A percentile compares a stretch with the other conserved stretches of the same genome.
These are phyloP conservation scores for Holothuria scabra DNA, from an alignment of 53 echinoderm and acorn worm species.

Conservation along the genomic window DNA sequence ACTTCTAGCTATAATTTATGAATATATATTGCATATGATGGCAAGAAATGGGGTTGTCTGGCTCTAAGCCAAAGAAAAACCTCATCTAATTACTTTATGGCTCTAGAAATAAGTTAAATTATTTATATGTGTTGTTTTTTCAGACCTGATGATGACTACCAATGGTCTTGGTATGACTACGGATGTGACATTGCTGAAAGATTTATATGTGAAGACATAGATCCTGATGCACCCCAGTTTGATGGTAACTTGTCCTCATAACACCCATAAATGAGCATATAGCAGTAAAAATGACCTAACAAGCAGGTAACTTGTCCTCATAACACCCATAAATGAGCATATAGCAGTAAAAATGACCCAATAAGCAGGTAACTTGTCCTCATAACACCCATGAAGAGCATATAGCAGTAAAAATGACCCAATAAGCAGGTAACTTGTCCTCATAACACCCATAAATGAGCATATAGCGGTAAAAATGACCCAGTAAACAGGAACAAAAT, in stretches of 20 bases:
- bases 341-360: too few species aligned
- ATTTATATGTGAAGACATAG: conserved; percentile 70
- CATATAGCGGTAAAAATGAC: too few species aligned
- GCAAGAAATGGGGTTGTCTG: background rate
- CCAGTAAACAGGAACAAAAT: too few species aligned
- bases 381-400: background rate
- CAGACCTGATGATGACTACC: conserved; percentile 32
- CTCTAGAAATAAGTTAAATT: background rate
- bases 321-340: too few species aligned
- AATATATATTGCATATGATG: background rate
- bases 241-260: conserved; percentile 33
- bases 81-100: background rate
- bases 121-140: background rate
- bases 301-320: conserved; percentile 41
- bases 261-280: too few species aligned
- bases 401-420: too few species aligned
- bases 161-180: conserved; percentile 57
- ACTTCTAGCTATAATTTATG: background rate
- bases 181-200: conserved; percentile 56
- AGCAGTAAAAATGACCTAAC: too few species aligned
- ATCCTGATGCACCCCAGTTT: conserved; percentile 23
- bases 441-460: background rate
- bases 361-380: conserved; percentile 45
- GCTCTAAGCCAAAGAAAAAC: background rate
- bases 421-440: conserved; percentile 48